Base-by-base conservation (phyloP, 2,888 invertebrate genomes). In the Drosophila colorata region DNA sequence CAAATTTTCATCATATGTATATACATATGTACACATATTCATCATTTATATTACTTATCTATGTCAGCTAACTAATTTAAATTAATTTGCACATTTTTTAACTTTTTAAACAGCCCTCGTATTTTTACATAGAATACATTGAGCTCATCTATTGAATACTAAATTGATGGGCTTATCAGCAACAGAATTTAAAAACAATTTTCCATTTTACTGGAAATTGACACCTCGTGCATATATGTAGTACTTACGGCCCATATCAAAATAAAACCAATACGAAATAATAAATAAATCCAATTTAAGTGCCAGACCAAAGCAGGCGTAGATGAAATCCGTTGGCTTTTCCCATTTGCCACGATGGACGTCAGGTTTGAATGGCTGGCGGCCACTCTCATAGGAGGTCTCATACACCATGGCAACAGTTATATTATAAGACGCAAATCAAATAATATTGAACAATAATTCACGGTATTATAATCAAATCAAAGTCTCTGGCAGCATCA, bases 231-330 rank as follows among this genome's bases (percentile, higher is more conserved):
- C 5, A 38, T 8, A 28, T 6, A 38, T 8, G 23, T 6, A 35
- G 18, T 44, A 88, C 91, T 91, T 77, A 91, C 91, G 63, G n/a
- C 89, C 86, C 71, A 88, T 72, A 14, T 89, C 84, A 11, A 58
- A 69, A 20, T 78, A 84, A 7, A 85, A 70, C 67, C 87, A 81
- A 78, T 82, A 85, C 0, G 89, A 96, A 91, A 96, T 95, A 70
- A 95, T 95, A 38, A 97, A 94, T 87, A 96, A 95, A 73, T 96
- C 96, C 66, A 97, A 94, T 46, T 96, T 96, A 43, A 97, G 96
- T 2, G 96, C 96, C 78, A 96, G 95, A 4, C 96, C 96, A 48
- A 96, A 94, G 86, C 96, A 96, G 41, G 96, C 96, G 64, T 96
- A 93, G 31, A 97, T 92, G 90, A 96, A 97, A 91, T 97, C 97